phyloP scores from a whole-genome alignment of 2,888 invertebrate species.

The Drosophila parthenogenetica region DNA sequence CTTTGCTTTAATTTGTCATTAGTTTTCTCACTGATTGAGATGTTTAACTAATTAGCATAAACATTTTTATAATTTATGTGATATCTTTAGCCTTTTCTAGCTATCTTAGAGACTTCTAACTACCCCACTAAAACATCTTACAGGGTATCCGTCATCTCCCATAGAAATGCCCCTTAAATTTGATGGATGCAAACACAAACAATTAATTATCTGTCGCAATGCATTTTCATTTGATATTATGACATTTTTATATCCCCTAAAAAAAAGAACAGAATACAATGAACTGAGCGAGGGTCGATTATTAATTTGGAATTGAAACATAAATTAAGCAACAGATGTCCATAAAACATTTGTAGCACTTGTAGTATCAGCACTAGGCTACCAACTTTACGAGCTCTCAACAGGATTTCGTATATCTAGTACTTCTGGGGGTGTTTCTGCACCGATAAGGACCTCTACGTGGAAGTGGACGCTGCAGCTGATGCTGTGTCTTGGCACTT shows the following conservation, averaged over 20 bases:
- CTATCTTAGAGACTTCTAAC: no score
- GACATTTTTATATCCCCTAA: conserved; percentile 71
- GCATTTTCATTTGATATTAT: conserved; percentile 73
- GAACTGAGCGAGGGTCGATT: conserved; percentile 9
- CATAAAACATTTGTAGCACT: conserved; percentile 70
- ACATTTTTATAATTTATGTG: no score
- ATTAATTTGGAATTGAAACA: conserved; percentile 67
- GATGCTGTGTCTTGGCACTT: conserved; percentile 36
- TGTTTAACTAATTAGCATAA: no score
- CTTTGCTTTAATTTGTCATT: no score
- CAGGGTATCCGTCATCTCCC: conserved; percentile 28
- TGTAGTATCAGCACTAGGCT: conserved; percentile 67
- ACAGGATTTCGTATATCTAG: conserved; percentile 15
- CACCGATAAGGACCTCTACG: conserved; percentile 58
- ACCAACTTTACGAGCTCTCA: conserved; percentile 58
- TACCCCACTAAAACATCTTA: not conserved
- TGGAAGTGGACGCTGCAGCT: conserved; percentile 24
- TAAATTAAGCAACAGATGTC: conserved; percentile 76
- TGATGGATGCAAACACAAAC: conserved; percentile 16
- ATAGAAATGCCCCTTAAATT: not conserved
- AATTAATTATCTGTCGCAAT: conserved; percentile 73
- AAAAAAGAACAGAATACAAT: not conserved
- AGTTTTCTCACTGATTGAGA: no score
- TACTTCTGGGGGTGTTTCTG: not conserved
- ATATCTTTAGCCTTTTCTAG: no score